Base-by-base conservation (phyloP, 2,888 invertebrate genomes). In the Biston stratarius region DNA sequence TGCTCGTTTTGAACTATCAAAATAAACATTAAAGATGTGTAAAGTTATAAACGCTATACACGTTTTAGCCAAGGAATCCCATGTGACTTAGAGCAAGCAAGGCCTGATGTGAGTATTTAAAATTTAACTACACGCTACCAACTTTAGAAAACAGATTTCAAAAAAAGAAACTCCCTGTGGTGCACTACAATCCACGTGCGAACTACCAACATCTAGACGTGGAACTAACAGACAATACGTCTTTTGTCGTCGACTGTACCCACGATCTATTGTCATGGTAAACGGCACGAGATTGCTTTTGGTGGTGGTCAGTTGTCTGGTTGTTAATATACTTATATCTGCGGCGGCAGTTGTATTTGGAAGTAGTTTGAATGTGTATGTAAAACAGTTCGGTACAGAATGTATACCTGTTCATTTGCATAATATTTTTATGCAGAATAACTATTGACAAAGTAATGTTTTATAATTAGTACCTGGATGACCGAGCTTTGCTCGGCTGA, bases 201-300 rank as follows among this genome's bases (percentile, higher is more conserved):
- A 64, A 68, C 61, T 52, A 62, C 15, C 45, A 15, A 53, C 53
- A 38, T 47, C 15, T 58, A 52, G 45, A 36, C 15, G 44, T 53
- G 61, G 45, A 64, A 65, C 64, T 55, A 64, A n/a, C 64, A 61
- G 68, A 69, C 69, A 69, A 69, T 69, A 55, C 64, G 65, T 66
- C 69, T 56, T 68, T 68, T 68, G 69, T 64, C 66, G 52, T 55
- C 61, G 65, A 60, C 59, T 69, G 69, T 69, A 69, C 69, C 55
- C 52, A 42, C 61, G 59, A 44, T 15, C 70, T 34, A 75, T 75
- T 75, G 74, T 75, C 68, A 75, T 75, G 74, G 68, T 71, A 75
- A 75, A 69, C 66, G 64, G 62, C 61, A 58, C 57, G 63, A 75
- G 74, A 75, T 73, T 74, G 74, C 66, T 70, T 70, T 60, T 63